Base-by-base conservation (phyloP, 1,140 invertebrate species). In the Ostrea denselamellosa region DNA sequence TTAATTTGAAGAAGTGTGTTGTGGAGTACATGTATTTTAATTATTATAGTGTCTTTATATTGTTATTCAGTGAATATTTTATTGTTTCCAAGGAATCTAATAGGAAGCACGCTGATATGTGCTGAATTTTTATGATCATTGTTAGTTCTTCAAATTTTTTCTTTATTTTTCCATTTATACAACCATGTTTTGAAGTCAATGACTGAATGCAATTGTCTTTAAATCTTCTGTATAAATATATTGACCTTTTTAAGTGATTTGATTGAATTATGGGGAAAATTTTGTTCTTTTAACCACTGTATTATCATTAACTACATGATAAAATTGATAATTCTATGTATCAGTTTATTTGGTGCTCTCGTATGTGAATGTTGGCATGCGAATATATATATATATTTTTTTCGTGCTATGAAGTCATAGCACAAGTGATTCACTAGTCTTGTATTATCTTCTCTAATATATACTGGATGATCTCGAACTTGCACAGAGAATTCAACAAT, bases 51-150 rank as follows among this genome's bases (percentile, higher is more conserved):
- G 8, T 77, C 14, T 34, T 77, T 77, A 34, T 14, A 25, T 77
- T 77, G 68, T 77, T 77, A 77, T 77, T 77, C 68, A 77, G 25
- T 77, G 68, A 77, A 77, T 77, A 77, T 77, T 77, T 77, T 77
- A 77, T 77, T 77, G 25, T 77, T 77, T 77, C 22, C 25, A 9
- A 77, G 68, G n/a, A n/a, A 62, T 62, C 56, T 17, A 19, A 19
- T 19, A 62, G 17, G 17, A n/a, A 62, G n/a, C 56, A 62, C 34
- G 34, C 10, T 62, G 9, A 77, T 77, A 28, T 25, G 22, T 77
- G 28, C 56, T 34, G 14, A 25, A 22, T 28, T 28, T 14, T 77
- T 77, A 28, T 77, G 25, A 8, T 34, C 28, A 14, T n/a, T 34
- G 19, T 68, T n/a, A n/a, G 19, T n/a, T 5, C 8, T 22, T 22